phyloP scores from a whole-genome alignment of 2,797 vertebrate species.

The Mormyrops boulengeri region DNA sequence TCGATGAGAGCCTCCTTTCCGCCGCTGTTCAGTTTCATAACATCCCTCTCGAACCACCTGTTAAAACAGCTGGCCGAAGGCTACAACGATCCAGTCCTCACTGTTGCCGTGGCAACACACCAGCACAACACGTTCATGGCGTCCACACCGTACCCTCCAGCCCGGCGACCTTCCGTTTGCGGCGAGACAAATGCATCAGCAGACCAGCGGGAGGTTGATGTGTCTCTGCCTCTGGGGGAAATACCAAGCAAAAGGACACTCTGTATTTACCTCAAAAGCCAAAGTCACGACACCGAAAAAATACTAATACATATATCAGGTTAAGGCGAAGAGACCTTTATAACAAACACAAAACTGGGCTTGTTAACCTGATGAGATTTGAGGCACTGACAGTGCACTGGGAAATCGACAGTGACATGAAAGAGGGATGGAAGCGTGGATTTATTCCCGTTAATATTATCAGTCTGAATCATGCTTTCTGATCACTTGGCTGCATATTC shows the following conservation, averaged over 20 bases:
- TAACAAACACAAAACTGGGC: neutral
- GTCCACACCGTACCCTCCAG: neutral
- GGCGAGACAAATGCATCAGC: neutral
- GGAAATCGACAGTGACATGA: neutral
- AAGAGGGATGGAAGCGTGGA: neutral
- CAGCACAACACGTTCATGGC: neutral
- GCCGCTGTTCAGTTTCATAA: neutral
- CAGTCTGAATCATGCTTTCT: neutral
- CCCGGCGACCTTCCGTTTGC: neutral
- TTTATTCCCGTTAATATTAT: neutral
- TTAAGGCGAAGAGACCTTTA: neutral
- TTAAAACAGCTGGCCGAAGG: neutral
- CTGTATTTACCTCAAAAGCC: neutral
- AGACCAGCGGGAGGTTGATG: neutral
- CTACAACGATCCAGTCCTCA: neutral
- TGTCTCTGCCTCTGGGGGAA: neutral
- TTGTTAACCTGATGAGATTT: neutral
- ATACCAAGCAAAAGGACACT: neutral
- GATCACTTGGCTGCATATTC: neutral
- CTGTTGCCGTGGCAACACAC: neutral
- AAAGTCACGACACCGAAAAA: neutral
- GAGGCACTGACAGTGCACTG: neutral
- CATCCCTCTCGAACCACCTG: neutral
- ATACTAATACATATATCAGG: neutral
- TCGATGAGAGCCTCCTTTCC: neutral